These are phyloP conservation scores for Malurus alboscapulatus DNA, from an alignment of 2,113 vertebrate species.

Conservation along the genomic window DNA sequence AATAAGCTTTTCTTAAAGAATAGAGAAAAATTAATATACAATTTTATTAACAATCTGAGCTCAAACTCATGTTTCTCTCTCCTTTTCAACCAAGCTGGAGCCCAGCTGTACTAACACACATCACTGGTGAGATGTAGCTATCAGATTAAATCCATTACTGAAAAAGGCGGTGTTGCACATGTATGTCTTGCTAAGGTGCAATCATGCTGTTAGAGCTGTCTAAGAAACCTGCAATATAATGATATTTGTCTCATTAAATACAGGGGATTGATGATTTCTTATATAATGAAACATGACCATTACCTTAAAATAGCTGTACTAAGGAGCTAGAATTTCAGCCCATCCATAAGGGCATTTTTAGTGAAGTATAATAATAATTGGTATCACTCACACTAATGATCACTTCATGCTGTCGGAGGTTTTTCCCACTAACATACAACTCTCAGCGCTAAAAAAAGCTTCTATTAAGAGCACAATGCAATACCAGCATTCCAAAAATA, in stretches of 20 bases:
- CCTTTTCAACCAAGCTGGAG: neutral
- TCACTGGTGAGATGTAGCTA: neutral
- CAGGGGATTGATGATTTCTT: neutral
- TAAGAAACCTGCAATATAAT: neutral
- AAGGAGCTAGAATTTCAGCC: neutral
- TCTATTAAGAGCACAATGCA: neutral
- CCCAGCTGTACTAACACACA: neutral
- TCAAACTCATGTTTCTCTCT: neutral
- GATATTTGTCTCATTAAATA: neutral
- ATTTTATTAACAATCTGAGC: neutral
- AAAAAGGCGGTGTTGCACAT: neutral
- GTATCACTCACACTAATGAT: neutral
- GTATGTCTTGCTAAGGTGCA: neutral
- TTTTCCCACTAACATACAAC: neutral
- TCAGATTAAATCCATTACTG: neutral
- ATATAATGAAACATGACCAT: neutral
- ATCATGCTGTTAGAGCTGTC: neutral
- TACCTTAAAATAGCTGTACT: neutral
- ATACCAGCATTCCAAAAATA: neutral
- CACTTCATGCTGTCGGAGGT: neutral
- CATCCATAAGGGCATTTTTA: neutral
- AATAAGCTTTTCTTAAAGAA: neutral
- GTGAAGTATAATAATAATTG: neutral
- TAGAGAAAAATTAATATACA: neutral
- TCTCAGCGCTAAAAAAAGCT: neutral